These are phyloP conservation scores for Brachionichthys hirsutus DNA, from an alignment of 2,113 vertebrate genomes.

Conservation along the genomic window DNA sequence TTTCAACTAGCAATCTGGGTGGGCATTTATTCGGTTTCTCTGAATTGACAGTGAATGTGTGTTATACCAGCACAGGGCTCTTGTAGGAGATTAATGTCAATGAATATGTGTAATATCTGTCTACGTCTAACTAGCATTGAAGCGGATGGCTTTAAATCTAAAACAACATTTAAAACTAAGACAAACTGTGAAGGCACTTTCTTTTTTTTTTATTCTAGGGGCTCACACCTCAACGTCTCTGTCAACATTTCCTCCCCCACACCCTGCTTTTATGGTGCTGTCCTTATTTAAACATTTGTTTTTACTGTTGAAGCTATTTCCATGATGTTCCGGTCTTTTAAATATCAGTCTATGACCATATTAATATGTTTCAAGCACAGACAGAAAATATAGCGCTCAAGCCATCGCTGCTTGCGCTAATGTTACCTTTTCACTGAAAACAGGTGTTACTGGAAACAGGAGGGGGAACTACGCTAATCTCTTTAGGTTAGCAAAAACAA, in stretches of 20 bases:
- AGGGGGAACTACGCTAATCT: slow-evolving; percentile 40
- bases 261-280: background rate
- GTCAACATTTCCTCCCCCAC: background rate
- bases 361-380: background rate
- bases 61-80: slow-evolving; percentile 17
- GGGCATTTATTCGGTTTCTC: background rate
- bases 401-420: background rate
- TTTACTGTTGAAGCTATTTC: background rate
- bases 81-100: slow-evolving; percentile 50
- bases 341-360: background rate
- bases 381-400: background rate
- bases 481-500: slow-evolving; percentile 26
- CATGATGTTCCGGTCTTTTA: background rate
- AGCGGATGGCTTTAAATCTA: slow-evolving; percentile 37
- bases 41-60: slow-evolving; percentile 14
- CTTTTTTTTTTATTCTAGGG: background rate
- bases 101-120: slow-evolving; percentile 60
- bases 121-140: slow-evolving; percentile 35
- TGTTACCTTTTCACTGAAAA: slow-evolving; percentile 1
- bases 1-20: no score
- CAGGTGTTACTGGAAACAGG: slow-evolving; percentile 38
- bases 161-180: slow-evolving; percentile 12
- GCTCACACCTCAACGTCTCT: background rate
- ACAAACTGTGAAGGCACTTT: background rate
- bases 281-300: background rate